A percentile compares a stretch with the other conserved stretches of the same genome.
These are phyloP conservation scores for Sciurus niger DNA, from an alignment of 2,113 vertebrate species.

Conservation along the genomic window DNA sequence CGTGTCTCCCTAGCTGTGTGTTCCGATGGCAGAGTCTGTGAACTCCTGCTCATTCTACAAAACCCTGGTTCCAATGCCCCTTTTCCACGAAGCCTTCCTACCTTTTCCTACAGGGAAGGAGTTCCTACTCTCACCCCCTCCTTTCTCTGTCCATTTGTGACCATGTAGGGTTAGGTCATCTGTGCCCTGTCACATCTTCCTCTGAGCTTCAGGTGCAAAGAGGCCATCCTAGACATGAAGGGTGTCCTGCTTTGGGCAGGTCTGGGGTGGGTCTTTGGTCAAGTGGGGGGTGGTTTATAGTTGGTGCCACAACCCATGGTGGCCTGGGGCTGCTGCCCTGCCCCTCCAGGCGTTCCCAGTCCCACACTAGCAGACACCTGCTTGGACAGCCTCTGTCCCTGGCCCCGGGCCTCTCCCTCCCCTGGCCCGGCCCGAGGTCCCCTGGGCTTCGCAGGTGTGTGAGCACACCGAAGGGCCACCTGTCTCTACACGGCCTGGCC, in stretches of 20 bases:
- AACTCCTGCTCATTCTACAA: slow-evolving; percentile 52
- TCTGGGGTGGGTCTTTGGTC: neutral
- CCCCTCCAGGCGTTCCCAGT: neutral
- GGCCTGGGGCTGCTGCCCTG: neutral
- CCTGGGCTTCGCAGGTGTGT: neutral
- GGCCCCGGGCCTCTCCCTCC: neutral
- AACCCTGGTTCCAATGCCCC: neutral
- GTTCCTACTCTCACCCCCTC: neutral
- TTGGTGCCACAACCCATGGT: neutral
- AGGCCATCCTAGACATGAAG: neutral
- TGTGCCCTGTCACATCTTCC: neutral
- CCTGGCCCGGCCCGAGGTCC: rapidly evolving
- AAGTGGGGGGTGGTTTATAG: neutral
- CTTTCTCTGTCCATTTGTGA: neutral
- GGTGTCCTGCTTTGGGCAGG: neutral
- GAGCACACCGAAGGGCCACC: no score
- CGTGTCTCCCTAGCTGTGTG: neutral
- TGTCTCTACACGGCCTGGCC: neutral
- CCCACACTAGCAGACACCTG: neutral
- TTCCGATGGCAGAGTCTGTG: neutral
- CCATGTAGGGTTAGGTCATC: neutral
- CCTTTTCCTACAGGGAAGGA: neutral
- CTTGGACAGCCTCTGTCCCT: no score
- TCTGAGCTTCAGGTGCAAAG: neutral
- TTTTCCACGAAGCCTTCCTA: neutral